Conservation (phyloP, 2,113 vertebrate genomes). For the Struthidea cinerea region DNA sequence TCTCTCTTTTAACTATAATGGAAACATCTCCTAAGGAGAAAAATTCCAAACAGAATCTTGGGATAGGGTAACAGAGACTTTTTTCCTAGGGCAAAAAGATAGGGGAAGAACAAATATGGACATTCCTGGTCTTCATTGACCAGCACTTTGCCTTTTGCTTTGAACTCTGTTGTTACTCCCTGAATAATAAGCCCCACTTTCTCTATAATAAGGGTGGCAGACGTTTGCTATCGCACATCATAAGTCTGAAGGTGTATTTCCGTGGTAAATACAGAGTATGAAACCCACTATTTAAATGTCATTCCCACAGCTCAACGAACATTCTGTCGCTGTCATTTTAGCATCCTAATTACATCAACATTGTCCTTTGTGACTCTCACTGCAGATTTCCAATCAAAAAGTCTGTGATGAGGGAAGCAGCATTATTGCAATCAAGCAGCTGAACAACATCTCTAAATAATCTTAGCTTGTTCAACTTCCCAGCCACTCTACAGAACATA, state of each 20-base stretch:
- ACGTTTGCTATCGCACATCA: neutral
- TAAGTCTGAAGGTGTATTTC: neutral
- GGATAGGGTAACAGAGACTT: neutral
- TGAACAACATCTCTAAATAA: conserved; percentile 13
- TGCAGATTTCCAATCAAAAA: conserved; percentile 46
- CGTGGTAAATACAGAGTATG: neutral
- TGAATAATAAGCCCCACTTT: neutral
- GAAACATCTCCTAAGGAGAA: neutral
- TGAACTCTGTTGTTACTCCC: neutral
- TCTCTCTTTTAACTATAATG: neutral
- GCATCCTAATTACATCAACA: conserved; percentile 22
- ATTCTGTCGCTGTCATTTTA: conserved; percentile 35
- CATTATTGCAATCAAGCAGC: neutral
- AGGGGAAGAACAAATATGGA: neutral
- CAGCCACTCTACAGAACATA: neutral
- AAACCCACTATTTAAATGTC: conserved; percentile 10
- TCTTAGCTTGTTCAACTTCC: neutral
- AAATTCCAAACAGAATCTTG: neutral
- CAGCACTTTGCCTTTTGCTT: neutral
- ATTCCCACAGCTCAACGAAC: neutral
- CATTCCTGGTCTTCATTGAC: neutral
- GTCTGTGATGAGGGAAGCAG: neutral
- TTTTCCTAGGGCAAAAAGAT: neutral
- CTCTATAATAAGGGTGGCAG: neutral
- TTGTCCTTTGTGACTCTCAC: conserved; percentile 34